phyloP scores from a whole-genome alignment of 1,140 invertebrate species.

The Dendrolimus punctatus region DNA sequence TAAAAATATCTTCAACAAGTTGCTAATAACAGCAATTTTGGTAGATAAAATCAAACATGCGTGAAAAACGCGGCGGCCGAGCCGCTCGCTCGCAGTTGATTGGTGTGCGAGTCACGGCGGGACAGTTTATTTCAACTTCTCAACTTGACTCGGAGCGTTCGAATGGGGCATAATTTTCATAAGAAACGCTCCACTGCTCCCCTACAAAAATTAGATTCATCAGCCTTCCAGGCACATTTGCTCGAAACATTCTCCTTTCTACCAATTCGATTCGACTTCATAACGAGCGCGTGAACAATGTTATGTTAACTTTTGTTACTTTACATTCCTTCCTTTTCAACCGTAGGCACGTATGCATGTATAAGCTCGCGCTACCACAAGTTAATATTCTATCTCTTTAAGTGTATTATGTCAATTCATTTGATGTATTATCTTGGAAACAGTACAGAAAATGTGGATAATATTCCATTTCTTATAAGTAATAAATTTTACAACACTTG shows the following conservation, averaged over 20 bases:
- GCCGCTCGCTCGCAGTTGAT: constrained; percentile 16
- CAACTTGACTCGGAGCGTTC: constrained; percentile 50
- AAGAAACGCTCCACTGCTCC: constrained; percentile 42
- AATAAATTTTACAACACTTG: no score
- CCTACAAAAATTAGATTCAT: constrained; percentile 64
- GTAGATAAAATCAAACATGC: constrained; percentile 13
- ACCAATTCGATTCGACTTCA: constrained; percentile 47
- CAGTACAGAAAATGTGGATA: no score
- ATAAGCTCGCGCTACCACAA: no score
- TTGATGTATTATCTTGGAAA: no score
- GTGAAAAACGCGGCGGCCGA: constrained; percentile 12
- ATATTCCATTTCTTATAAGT: no score
- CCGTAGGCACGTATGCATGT: no score
- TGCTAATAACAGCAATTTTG: background rate
- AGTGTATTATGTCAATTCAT: no score
- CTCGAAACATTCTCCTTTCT: constrained; percentile 39
- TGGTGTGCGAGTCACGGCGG: constrained; percentile 53
- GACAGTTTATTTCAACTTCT: constrained; percentile 64
- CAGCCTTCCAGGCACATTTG: constrained; percentile 40
- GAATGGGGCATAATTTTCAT: constrained; percentile 65
- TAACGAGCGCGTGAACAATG: constrained; percentile 50
- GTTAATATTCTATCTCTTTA: no score
- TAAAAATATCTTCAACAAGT: background rate
- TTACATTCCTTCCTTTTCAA: constrained; percentile 20
- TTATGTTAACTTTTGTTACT: constrained; percentile 41